Conservation (phyloP, 2,797 vertebrate species). For the Miichthys miiuy region DNA sequence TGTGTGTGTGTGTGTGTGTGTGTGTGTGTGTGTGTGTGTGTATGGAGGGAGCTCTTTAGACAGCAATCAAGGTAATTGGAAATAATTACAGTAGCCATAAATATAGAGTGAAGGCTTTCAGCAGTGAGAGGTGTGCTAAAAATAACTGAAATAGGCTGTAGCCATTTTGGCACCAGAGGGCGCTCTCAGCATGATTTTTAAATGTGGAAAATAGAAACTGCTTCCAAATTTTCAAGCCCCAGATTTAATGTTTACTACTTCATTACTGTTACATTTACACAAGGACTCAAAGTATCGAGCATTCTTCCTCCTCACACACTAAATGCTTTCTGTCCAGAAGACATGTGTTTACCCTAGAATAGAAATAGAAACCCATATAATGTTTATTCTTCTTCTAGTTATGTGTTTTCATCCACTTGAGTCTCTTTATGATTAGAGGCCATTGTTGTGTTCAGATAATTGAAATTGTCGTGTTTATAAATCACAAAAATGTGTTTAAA, state of each 20-base stretch:
- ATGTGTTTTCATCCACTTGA: background rate
- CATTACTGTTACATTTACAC: background rate
- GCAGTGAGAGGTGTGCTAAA: background rate
- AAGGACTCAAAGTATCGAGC: background rate
- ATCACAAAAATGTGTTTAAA: conserved; percentile 4
- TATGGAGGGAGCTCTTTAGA: background rate
- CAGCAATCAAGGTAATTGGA: conserved; percentile 26
- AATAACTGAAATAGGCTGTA: background rate
- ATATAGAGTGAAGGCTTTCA: conserved; percentile 8
- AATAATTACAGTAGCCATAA: conserved; percentile 34
- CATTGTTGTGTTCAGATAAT: conserved; percentile 12
- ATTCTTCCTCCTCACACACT: background rate
- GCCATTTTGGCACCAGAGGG: conserved; percentile 71
- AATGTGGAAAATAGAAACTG: conserved; percentile 4
- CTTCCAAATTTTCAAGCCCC: background rate
- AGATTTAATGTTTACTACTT: conserved; percentile 3
- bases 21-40: background rate
- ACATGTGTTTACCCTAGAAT: background rate
- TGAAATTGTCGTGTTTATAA: background rate
- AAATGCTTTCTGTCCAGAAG: background rate
- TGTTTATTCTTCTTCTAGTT: background rate
- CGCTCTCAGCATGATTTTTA: conserved; percentile 47
- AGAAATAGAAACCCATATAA: background rate
- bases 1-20: background rate
- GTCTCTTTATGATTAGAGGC: background rate